Percentiles rank a stretch among this genome's conserved stretches.
Evolutionary conservation across 1,140 invertebrate genomes (phyloP).

Genomic region (Cydia fagiglandana): DNA sequence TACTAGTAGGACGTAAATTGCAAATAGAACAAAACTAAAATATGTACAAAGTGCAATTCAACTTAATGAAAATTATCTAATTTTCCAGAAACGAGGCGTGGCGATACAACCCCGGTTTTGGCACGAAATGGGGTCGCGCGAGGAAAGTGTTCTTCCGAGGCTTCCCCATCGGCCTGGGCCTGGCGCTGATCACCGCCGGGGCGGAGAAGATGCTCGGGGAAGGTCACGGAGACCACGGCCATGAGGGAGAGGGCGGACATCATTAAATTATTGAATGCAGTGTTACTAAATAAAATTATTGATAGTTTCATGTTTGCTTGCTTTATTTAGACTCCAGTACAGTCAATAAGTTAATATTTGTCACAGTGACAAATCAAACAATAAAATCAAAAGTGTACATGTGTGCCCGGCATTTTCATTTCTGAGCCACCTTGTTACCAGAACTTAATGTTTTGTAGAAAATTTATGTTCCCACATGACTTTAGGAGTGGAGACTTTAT

Average conservation of each 20-base stretch:
- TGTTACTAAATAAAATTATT: not conserved
- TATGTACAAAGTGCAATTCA: no score
- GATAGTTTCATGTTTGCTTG: not conserved
- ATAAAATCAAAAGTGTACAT: no score
- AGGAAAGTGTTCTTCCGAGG: constrained; percentile 80
- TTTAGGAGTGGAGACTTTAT: no score
- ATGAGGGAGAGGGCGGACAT: constrained; percentile 43
- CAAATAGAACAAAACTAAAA: no score
- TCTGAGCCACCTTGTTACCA: no score
- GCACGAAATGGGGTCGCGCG: constrained; percentile 60
- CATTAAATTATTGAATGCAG: constrained; percentile 25
- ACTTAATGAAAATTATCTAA: constrained; percentile 28
- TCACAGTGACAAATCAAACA: no score
- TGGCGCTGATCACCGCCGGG: constrained; percentile 83
- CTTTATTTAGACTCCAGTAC: not conserved
- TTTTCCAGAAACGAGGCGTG: constrained; percentile 88
- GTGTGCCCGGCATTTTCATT: no score
- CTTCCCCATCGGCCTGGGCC: constrained; percentile 81
- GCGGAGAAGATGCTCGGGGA: constrained; percentile 78
- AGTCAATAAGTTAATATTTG: no score
- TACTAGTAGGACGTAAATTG: no score
- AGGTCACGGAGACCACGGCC: constrained; percentile 73
- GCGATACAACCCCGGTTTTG: constrained; percentile 82
- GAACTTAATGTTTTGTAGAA: no score
- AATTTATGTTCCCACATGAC: no score